Base-by-base conservation (phyloP, 2,888 invertebrate genomes). In the Agriopis aurantiaria region DNA sequence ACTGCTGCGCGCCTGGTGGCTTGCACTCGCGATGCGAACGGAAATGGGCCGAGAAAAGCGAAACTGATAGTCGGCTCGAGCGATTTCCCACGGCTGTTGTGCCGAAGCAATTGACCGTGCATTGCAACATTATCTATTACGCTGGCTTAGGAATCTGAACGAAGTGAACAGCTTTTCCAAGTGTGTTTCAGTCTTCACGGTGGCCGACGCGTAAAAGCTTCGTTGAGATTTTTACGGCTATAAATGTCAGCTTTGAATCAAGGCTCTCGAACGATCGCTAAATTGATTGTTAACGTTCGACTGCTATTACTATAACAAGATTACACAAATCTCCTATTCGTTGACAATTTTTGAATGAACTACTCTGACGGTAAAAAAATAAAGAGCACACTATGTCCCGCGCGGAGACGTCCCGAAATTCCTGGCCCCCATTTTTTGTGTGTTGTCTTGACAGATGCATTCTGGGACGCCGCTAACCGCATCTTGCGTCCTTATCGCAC, bases 271-370 rank as follows among this genome's bases (percentile, higher is more conserved):
- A 84, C 78, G 83, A 78, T 86, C 84, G 88, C 88, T 89, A 86
- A 91, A 91, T 91, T 86, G 83, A 83, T 66, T 65, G 87, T 88
- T 89, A 86, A 88, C 82, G 79, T 77, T 84, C 82, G 81, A 85
- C 84, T 83, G 83, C 88, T 89, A 86, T 90, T 86, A 89, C 89
- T 87, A 83, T 91, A 92, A 93, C 91, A 89, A 92, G 93, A 93
- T 94, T 93, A 93, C 91, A 92, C 91, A 92, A 93, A 93, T 93
- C 90, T 88, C 84, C 88, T 90, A 89, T 88, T 83, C 91, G 91
- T 87, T 88, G 91, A 90, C 90, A 89, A 89, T 91, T 92, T 93
- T 93, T 94, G 93, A 93, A 94, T 94, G 94, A 92, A 85, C 91
- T 86, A 86, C 84, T 84, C 85, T 77, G 79, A 75, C 78, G 76